Percentiles rank a stretch among this genome's conserved stretches.
These are phyloP conservation scores for Caranx melampygus DNA, from an alignment of 2,113 vertebrate genomes.

Conservation along the genomic window DNA sequence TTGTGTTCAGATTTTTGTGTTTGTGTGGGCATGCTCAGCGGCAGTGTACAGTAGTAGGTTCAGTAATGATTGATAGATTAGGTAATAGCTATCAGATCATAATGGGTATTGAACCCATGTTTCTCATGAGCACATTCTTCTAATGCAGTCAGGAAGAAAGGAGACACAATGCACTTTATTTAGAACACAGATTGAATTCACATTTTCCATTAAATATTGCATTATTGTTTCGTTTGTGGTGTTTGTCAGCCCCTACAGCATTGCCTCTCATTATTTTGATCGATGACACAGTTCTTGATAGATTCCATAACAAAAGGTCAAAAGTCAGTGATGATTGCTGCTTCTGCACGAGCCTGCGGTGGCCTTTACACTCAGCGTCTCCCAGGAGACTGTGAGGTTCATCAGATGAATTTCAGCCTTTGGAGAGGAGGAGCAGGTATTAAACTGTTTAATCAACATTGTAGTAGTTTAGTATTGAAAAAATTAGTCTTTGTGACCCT, in stretches of 20 bases:
- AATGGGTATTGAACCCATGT: slow-evolving; percentile 50
- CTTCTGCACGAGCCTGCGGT: slow-evolving; percentile 4
- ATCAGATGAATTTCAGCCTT: not conserved
- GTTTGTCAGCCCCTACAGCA: not conserved
- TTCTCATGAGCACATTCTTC: slow-evolving; percentile 46
- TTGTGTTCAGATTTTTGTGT: slow-evolving; percentile 16
- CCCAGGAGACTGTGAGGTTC: not conserved
- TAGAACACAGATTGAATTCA: slow-evolving; percentile 43
- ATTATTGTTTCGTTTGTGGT: slow-evolving; percentile 46
- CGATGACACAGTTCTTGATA: slow-evolving; percentile 5
- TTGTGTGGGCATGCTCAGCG: slow-evolving; percentile 32
- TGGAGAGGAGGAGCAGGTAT: not conserved
- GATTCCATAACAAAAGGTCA: slow-evolving; percentile 34
- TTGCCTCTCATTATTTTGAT: slow-evolving; percentile 40
- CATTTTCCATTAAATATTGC: slow-evolving; percentile 29
- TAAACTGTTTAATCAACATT: slow-evolving; percentile 10
- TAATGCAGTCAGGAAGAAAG: slow-evolving; percentile 44
- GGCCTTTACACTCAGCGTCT: slow-evolving; percentile 6
- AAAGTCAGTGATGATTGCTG: slow-evolving; percentile 24
- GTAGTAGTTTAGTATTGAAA: not conserved
- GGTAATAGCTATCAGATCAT: slow-evolving; percentile 46
- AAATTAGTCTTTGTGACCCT: not conserved
- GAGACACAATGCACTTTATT: slow-evolving; percentile 35
- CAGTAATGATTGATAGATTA: slow-evolving; percentile 57
- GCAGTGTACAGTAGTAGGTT: slow-evolving; percentile 25